Base-by-base conservation (phyloP, 1,140 invertebrate genomes). In the Semibalanus balanoides region DNA sequence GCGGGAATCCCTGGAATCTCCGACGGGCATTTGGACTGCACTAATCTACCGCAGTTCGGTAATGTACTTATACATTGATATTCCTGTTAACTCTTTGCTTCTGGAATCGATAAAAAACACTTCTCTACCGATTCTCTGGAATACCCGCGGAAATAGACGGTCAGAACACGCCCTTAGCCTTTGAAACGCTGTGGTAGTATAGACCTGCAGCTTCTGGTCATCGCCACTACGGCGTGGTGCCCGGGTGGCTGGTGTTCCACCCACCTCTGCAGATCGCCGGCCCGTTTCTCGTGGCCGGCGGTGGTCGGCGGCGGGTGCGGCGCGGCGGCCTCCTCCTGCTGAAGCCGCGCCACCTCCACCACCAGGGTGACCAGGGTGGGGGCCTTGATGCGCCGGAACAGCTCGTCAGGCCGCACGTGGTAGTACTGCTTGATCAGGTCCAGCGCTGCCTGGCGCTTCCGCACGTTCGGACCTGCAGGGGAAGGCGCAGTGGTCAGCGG, bases 371-470 rank as follows among this genome's bases (percentile, higher is more conserved):
- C 83, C 81, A 87, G 84, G 71, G 84, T 84, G 22, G 84, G 81
- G 31, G 85, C 77, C 80, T 86, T 86, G 81, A 87, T 86, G 70
- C 86, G 79, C 76, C 85, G 84, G 79, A 87, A 87, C 22, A 87
- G 82, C 81, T 87, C 86, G 84, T 86, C 84, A 30, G 78, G 76
- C 22, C 79, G 75, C 30, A 81, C 79, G 77, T 78, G 77, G 29
- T 76, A 77, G 29, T 72, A 72, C 29, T 93, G 84, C 80, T 90
- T 91, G 80, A 89, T 92, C n/a, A 28, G 11, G n/a, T 72, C 70
- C 28, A 91, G 83, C 19, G 87, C 87, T 81, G 87, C 87, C 70
- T 28, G 28, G 0, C 70, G 29, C 28, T 72, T 72, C 3, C 70
- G 70, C n/a, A 72, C 28, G 70, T 72, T 72, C 70, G 51, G 51